Evolutionary conservation across 2,888 invertebrate genomes (phyloP).

Genomic region (Orgyia antiqua): DNA sequence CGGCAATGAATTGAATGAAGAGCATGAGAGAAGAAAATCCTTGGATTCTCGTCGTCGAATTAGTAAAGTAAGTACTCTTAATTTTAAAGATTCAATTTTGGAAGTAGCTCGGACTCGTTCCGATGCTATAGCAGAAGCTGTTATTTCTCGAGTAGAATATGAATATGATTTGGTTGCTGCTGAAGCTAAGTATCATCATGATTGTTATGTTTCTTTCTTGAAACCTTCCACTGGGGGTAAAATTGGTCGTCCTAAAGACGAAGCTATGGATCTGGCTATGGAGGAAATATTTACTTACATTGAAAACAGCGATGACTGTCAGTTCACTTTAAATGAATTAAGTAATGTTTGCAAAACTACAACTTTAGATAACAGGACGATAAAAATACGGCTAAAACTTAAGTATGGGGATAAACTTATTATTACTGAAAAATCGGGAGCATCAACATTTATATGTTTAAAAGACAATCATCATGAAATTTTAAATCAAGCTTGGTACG

Average conservation of each 20-base stretch:
- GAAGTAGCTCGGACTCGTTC: conserved; percentile 4
- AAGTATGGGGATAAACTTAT: conserved; percentile 36
- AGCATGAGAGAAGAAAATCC: conserved; percentile 24
- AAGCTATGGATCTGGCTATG: conserved; percentile 31
- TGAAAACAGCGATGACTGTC: conserved; percentile 17
- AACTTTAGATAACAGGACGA: conserved; percentile 21
- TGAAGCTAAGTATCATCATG: conserved; percentile 35
- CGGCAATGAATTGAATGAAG: conserved; percentile 32
- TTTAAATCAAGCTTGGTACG: conserved; percentile 23
- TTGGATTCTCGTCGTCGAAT: conserved; percentile 2
- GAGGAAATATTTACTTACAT: conserved; percentile 26
- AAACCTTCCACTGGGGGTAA: conserved; percentile 32
- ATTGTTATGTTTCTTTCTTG: conserved; percentile 30
- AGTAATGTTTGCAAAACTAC: conserved; percentile 16
- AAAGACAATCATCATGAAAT: conserved; percentile 13
- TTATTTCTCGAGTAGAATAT: conserved; percentile 21
- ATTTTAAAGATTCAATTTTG: conserved; percentile 11
- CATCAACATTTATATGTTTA: conserved; percentile 9
- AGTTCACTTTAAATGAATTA: conserved; percentile 10
- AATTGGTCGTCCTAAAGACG: conserved; percentile 36
- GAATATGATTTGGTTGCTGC: conserved; percentile 11
- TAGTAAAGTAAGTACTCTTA: conserved; percentile 19
- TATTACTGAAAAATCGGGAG: conserved; percentile 23
- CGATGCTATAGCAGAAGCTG: conserved; percentile 25
- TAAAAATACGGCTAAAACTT: conserved; percentile 23